Evolutionary conservation across 53 echinoderm and acorn worm genomes (phyloP), one percentile per base, ranked within the genome.

Genomic region (Paracentrotus lividus): DNA sequence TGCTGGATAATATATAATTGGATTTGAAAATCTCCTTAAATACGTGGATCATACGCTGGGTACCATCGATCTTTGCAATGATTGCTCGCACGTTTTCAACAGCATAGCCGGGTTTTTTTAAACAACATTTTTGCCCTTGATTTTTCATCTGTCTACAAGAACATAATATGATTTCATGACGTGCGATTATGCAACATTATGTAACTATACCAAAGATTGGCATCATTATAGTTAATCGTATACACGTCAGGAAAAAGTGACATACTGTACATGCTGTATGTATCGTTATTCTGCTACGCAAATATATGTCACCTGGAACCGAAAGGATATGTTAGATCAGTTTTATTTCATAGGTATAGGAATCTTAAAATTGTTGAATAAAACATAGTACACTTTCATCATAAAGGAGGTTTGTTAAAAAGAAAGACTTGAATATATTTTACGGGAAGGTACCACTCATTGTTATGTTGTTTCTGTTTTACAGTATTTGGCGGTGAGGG

Each of bases 401-500:
- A 3, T n/a, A n/a, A n/a, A n/a, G n/a, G n/a, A n/a, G n/a, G n/a
- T n/a, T n/a, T n/a, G n/a, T n/a, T n/a, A n/a, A n/a, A n/a, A n/a
- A n/a, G n/a, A n/a, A n/a, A n/a, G n/a, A n/a, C n/a, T n/a, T n/a
- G n/a, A n/a, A n/a, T n/a, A n/a, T n/a, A n/a, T n/a, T n/a, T n/a
- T n/a, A n/a, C n/a, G n/a, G n/a, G n/a, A n/a, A n/a, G n/a, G n/a
- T n/a, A n/a, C n/a, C n/a, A n/a, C n/a, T n/a, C n/a, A n/a, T 72
- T 72, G 16, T 33, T 33, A 38, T 72, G 40, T 14, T 18, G 15
- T 40, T 27, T 38, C 40, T 72, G 16, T 4, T 24, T 8, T 85
- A 51, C 85, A 88, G 88, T 57, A 34, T 88, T 88, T 27, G 36
- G 57, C 24, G 58, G 88, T 88, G 32, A 53, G 23, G 40, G 57